A percentile compares a stretch with the other conserved stretches of the same genome.
phyloP scores from a whole-genome alignment of 2,888 invertebrate species.

The Conchocele bisecta region DNA sequence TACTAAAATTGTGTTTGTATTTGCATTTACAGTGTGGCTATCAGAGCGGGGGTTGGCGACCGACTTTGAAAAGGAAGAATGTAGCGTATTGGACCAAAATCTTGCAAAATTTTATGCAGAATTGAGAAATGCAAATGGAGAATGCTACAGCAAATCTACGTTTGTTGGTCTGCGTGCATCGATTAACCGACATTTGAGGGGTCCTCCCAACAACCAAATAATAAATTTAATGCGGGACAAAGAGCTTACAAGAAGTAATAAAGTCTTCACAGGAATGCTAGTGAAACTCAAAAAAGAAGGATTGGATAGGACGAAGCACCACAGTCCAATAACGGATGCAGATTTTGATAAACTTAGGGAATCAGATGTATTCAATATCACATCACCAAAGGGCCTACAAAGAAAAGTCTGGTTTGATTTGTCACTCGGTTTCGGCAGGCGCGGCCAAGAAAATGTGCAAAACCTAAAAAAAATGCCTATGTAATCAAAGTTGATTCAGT shows the following conservation, averaged over 20 bases:
- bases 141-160: neutral
- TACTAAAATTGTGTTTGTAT: too few relatives aligned
- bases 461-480: slow-evolving; percentile 14
- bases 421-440: slow-evolving; percentile 23
- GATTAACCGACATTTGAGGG: slow-evolving; percentile 6
- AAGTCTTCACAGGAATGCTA: slow-evolving; percentile 18
- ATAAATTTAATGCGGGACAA: neutral
- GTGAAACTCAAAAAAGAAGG: slow-evolving; percentile 24
- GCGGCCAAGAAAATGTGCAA: slow-evolving; percentile 28
- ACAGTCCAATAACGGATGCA: slow-evolving; percentile 1
- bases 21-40: neutral
- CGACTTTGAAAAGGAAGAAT: neutral
- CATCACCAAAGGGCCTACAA: slow-evolving; percentile 10
- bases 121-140: neutral
- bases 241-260: slow-evolving; percentile 7
- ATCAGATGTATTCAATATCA: slow-evolving; percentile 6
- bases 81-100: too few relatives aligned
- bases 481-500: slow-evolving; percentile 13
- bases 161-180: neutral
- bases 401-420: slow-evolving; percentile 41
- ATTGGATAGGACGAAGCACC: too few relatives aligned
- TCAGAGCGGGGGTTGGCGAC: neutral
- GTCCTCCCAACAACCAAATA: neutral
- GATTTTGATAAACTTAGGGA: slow-evolving; percentile 3
- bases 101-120: neutral